Percentiles rank a stretch among this genome's conserved stretches.
These are phyloP conservation scores for Panthera uncia DNA, from an alignment of 2,113 vertebrate genomes.

Conservation along the genomic window DNA sequence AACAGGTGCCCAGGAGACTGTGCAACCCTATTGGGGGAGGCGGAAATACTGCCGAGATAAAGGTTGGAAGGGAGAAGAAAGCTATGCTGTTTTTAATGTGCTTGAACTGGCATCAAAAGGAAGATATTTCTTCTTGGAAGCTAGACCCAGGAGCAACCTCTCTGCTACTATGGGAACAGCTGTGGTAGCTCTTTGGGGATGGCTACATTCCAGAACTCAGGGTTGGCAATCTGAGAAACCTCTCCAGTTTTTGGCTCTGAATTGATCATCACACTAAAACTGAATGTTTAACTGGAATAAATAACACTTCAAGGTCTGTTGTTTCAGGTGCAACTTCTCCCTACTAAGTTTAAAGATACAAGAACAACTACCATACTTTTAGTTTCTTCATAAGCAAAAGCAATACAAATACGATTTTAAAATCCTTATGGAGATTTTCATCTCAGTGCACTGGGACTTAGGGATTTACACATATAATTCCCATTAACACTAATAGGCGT, in stretches of 20 bases:
- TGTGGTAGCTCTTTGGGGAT: conserved; percentile 76
- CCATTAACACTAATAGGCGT: conserved; percentile 81
- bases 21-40: not conserved
- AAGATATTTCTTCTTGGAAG: not conserved
- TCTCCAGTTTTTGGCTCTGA: conserved; percentile 77
- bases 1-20: not conserved
- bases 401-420: conserved; percentile 81
- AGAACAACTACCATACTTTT: conserved; percentile 64
- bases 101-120: not conserved
- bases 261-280: conserved; percentile 80
- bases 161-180: conserved; percentile 68
- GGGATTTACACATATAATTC: conserved; percentile 83
- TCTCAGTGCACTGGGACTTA: conserved; percentile 66
- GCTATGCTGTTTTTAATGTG: not conserved
- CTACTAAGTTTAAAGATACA: conserved; percentile 79
- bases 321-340: conserved; percentile 82
- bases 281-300: conserved; percentile 83
- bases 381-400: conserved; percentile 77
- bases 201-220: conserved; percentile 70
- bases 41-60: not conserved
- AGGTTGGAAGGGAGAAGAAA: not conserved
- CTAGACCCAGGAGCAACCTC: conserved; percentile 58
- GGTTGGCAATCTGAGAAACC: conserved; percentile 76
- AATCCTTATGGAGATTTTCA: conserved; percentile 73
- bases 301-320: conserved; percentile 82